Evolutionary conservation across 2,113 vertebrate genomes (phyloP), one percentile per base, ranked within the genome.

Genomic region (Sinocyclocheilus anophthalmus): DNA sequence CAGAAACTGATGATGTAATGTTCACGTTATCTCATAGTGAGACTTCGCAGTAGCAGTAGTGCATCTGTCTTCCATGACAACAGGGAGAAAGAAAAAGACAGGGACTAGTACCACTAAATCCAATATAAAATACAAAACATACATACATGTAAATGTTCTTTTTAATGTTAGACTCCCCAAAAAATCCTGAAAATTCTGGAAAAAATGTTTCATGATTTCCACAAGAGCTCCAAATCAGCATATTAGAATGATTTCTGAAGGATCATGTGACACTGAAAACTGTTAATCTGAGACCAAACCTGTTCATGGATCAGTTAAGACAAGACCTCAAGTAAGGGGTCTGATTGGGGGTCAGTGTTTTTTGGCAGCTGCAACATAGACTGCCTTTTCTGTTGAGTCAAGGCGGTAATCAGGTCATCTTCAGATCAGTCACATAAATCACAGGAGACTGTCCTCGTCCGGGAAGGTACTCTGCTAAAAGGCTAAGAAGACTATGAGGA

Each of bases 341-440:
- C 37, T 81, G 57, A 81, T 22, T 42, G 18, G 20, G 14, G 78
- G 22, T 45, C 57, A 63, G 61, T 81, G 61, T 81, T 81, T 81
- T 4, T 26, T 30, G 33, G 70, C 70, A 72, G 37, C 69, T 12
- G 37, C 75, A 45, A 14, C 79, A 57, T 11, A n/a, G 57, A n/a
- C 57, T 61, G 76, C 10, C 24, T 69, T 24, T 39, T 48, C 30
- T 48, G 55, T 20, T 81, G 77, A 86, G 65, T 48, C 59, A 30
- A 16, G 48, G 22, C 9, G 5, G 39, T 63, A 69, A 83, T 67
- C 72, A 30, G 30, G 63, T 76, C 72, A 42, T 42, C 70, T 50
- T 55, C 85, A 57, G 80, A 87, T 87, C 85, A 77, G 81, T 77
- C 80, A 76, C 85, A 83, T 77, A 76, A 67, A 83, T 76, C 81